These are phyloP conservation scores for Artemisiospiza belli DNA, from an alignment of 2,113 vertebrate genomes.

Conservation along the genomic window DNA sequence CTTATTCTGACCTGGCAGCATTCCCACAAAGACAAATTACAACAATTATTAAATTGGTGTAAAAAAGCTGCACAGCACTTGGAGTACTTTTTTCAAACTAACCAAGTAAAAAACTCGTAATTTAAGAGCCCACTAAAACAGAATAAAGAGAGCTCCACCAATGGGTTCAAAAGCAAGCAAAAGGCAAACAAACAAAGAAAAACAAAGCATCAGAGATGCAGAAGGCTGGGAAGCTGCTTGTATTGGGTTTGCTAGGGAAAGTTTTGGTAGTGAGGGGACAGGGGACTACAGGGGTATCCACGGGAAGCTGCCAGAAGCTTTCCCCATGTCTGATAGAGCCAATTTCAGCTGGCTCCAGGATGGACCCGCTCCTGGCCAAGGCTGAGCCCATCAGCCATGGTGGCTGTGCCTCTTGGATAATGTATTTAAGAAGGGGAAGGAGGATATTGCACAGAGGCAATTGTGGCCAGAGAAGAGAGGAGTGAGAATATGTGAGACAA, in stretches of 20 bases:
- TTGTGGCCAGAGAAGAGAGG: not conserved
- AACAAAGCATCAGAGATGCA: not conserved
- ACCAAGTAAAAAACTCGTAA: not conserved
- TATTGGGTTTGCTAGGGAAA: not conserved
- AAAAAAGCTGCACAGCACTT: not conserved
- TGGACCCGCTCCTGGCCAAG: not conserved
- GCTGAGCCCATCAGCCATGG: not conserved
- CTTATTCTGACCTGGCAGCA: not conserved
- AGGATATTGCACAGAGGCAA: not conserved
- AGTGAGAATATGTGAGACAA: not conserved
- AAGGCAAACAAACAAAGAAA: not conserved
- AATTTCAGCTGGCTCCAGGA: not conserved
- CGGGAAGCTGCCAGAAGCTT: not conserved
- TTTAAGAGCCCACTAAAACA: not conserved
- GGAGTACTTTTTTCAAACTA: not conserved
- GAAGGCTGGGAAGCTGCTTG: not conserved
- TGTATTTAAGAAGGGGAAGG: not conserved
- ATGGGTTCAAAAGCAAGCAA: not conserved
- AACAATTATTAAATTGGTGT: not conserved
- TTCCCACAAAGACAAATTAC: not conserved
- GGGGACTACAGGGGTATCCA: not conserved
- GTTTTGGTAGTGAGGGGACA: not conserved
- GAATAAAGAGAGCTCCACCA: not conserved
- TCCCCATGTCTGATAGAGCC: rapidly evolving
- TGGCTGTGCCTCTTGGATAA: not conserved